phyloP scores from a whole-genome alignment of 1,140 invertebrate species.

The Plectus sambesii region DNA sequence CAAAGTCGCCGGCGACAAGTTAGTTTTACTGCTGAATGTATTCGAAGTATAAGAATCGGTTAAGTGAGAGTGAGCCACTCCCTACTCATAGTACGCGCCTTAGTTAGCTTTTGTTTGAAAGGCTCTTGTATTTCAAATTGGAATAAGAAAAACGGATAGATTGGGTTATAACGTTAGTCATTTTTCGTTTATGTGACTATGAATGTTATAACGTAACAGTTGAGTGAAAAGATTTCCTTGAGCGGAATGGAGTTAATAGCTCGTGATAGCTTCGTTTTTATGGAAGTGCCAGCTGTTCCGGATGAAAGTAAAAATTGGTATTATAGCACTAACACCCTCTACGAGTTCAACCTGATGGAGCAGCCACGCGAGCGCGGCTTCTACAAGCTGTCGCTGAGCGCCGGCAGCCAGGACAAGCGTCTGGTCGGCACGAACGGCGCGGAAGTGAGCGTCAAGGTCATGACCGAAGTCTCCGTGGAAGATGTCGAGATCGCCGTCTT shows the following conservation, averaged over 20 bases:
- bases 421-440: constrained; percentile 53
- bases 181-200: too few species aligned
- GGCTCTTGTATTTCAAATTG: too few species aligned
- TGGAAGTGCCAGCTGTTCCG: constrained; percentile 2
- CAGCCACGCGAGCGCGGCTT: constrained; percentile 67
- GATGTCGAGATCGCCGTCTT: constrained; percentile 73
- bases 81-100: too few species aligned
- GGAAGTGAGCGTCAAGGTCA: constrained; percentile 53
- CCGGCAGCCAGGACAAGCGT: constrained; percentile 53
- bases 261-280: constrained; percentile 10
- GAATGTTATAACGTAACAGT: too few species aligned
- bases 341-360: constrained; percentile 65
- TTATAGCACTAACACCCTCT: constrained; percentile 56
- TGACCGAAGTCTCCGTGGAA: constrained; percentile 57
- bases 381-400: constrained; percentile 66
- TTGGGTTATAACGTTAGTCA: too few species aligned
- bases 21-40: constrained; percentile 31
- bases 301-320: constrained; percentile 10
- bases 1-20: constrained; percentile 53
- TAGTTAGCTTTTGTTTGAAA: too few species aligned
- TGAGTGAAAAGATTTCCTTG: too few species aligned
- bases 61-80: too few species aligned
- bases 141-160: too few species aligned
- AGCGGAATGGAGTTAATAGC: constrained; percentile 1
- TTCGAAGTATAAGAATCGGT: neutral